These are phyloP conservation scores for Hyalella azteca DNA, from an alignment of 2,888 invertebrate species.

Conservation along the genomic window DNA sequence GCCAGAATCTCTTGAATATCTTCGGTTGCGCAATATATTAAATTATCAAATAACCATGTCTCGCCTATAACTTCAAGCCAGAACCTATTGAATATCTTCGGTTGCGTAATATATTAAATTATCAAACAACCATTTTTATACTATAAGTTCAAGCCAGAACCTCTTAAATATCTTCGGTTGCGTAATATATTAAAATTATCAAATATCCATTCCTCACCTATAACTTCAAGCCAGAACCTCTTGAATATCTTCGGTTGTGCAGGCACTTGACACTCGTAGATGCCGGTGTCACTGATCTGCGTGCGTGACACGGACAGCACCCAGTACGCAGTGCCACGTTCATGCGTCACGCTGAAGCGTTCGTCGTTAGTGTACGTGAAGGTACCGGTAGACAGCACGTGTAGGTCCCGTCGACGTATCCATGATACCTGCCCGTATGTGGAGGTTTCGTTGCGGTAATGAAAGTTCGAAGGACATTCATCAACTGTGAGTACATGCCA, in stretches of 20 bases:
- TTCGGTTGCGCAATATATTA: too few relatives aligned
- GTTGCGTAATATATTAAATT: too few relatives aligned
- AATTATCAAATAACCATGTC: too few relatives aligned
- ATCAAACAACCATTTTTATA: too few relatives aligned
- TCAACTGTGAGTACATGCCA: too few relatives aligned
- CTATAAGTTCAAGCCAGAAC: neutral
- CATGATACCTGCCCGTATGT: constrained; percentile 45
- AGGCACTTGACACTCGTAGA: constrained; percentile 44
- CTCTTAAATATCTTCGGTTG: too few relatives aligned
- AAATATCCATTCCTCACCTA: too few relatives aligned
- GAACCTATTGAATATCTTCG: constrained; percentile 41
- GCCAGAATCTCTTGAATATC: neutral
- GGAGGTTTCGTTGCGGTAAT: too few relatives aligned
- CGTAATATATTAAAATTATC: too few relatives aligned
- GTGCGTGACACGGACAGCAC: constrained; percentile 17
- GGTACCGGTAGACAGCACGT: constrained; percentile 43
- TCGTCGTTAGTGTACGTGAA: constrained; percentile 44
- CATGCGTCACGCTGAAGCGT: constrained; percentile 40
- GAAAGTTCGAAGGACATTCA: too few relatives aligned
- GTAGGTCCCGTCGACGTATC: constrained; percentile 48
- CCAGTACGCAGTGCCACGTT: constrained; percentile 39
- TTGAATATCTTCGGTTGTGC: constrained; percentile 43
- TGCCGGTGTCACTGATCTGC: constrained; percentile 29
- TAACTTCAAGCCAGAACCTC: constrained; percentile 38
- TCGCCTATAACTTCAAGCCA: constrained; percentile 42